Evolutionary conservation across 64 coral and sea anemone species (phyloP).

Genomic region (Montipora sp.): DNA sequence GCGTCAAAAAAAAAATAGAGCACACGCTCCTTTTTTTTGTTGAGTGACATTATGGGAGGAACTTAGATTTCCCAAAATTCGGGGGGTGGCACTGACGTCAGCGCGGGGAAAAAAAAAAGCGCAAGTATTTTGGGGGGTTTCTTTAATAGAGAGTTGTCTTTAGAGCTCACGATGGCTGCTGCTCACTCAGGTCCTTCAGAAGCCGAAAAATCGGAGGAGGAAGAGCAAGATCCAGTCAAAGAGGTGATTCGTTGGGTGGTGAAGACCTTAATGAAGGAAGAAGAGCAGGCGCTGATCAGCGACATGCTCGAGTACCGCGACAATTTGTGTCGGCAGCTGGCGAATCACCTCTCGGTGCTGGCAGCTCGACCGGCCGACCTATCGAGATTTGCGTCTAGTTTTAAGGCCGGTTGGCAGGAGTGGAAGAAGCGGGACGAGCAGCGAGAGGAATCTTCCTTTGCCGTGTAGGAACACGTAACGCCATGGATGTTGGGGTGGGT

Average conservation of each 20-base stretch:
- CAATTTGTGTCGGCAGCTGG: background rate
- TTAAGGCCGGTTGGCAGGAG: constrained; percentile 1
- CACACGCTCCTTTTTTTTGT: too few species aligned
- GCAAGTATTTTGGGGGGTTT: too few species aligned
- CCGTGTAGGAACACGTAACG: background rate
- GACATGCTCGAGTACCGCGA: background rate
- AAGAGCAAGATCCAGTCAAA: background rate
- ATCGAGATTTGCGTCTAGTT: background rate
- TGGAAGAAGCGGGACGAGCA: background rate
- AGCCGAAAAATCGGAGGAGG: background rate
- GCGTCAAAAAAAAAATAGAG: too few species aligned
- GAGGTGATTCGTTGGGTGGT: background rate
- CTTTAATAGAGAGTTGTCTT: too few species aligned
- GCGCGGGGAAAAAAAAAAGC: too few species aligned
- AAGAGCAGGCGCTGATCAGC: background rate
- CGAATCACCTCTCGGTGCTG: background rate
- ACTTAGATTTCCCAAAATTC: too few species aligned
- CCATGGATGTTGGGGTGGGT: background rate
- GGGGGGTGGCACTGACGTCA: too few species aligned
- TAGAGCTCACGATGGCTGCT: too few species aligned
- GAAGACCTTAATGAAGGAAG: background rate
- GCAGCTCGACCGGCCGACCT: background rate
- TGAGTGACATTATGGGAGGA: too few species aligned
- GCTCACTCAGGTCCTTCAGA: too few species aligned
- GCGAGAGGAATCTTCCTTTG: background rate